Base-by-base conservation (phyloP, 1,140 invertebrate genomes). In the Oncopodura yosiiana region DNA sequence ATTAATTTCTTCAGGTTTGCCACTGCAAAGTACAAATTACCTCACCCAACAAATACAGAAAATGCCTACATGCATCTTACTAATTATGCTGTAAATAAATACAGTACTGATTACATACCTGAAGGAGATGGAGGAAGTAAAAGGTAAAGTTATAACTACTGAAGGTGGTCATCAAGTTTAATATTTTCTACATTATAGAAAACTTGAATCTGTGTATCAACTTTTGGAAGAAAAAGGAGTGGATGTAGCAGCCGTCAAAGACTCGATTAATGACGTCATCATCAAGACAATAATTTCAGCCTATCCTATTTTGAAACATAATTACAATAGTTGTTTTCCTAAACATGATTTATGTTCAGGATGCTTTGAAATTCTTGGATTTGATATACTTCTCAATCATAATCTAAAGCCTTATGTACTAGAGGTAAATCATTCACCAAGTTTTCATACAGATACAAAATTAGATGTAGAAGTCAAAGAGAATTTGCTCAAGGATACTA, bases 21-120 rank as follows among this genome's bases (percentile, higher is more conserved):
- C 1, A 94, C 89, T 2, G 83, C 78, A 60, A 78, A 83, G 64
- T 93, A 92, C 66, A 80, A 80, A 58, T 83, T 87, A 64, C 87
- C 88, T 0, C 84, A 78, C 30, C 73, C 77, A 14, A 78, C 80
- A 32, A 94, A 94, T 62, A 78, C 84, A 2, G 76, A 77, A 2
- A 91, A 95, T 69, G 79, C 92, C 32, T 98, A 83, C 68, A 96
- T 96, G 88, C 94, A 98, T 73, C 74, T 98, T 49, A 98, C 94
- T 1, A 98, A 98, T 74, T 98, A 97, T 69, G 86, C 89, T 1
- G 81, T 97, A 1, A 96, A 98, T 72, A 95, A 94, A 66, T 65
- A 62, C 50, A 90, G 85, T 66, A 74, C 82, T 42, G 83, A 84
- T 49, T 91, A 86, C 66, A 73, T 82, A 11, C 74, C 80, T 53